Evolutionary conservation across 2,888 invertebrate genomes (phyloP).

Genomic region (Drosophila kokeensis): DNA sequence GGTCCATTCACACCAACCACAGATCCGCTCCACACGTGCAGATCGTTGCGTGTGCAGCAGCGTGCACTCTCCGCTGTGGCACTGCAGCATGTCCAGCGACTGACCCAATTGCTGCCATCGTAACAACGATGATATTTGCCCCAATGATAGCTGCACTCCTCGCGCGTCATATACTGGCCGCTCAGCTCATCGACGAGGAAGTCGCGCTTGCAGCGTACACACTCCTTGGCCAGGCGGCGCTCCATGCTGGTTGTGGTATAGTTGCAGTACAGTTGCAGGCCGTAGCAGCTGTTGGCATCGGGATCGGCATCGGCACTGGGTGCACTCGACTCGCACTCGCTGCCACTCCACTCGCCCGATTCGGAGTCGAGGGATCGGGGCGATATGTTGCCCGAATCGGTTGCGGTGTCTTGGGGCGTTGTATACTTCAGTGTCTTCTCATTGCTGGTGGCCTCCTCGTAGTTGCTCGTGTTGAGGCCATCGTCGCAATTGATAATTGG

Average conservation of each 20-base stretch:
- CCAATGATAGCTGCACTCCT: conserved; percentile 95
- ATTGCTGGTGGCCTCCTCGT: conserved; percentile 12
- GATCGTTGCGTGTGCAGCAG: conserved; percentile 88
- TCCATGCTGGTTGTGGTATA: conserved; percentile 37
- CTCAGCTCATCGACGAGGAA: conserved; percentile 89
- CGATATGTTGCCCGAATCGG: conserved; percentile 85
- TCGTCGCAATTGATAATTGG: conserved; percentile 77
- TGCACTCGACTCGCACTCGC: conserved; percentile 74
- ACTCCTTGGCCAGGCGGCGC: conserved; percentile 86
- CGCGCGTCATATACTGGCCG: conserved; percentile 90
- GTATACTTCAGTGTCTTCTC: background rate
- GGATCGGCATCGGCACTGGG: conserved; percentile 58
- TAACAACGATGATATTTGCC: conserved; percentile 88
- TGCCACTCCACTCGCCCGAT: conserved; percentile 72
- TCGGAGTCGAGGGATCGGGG: conserved; percentile 86
- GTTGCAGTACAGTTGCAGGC: conserved; percentile 56
- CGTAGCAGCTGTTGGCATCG: conserved; percentile 48
- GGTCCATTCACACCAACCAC: conserved; percentile 91
- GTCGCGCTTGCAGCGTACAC: conserved; percentile 90
- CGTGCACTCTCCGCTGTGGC: conserved; percentile 76
- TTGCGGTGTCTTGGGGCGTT: conserved; percentile 74
- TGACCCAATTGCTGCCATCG: conserved; percentile 34
- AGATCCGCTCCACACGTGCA: conserved; percentile 93
- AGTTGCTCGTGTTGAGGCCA: conserved; percentile 65
- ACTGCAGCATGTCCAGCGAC: conserved; percentile 88